A percentile compares a stretch with the other conserved stretches of the same genome.
phyloP scores from a whole-genome alignment of 2,113 vertebrate species.

The Cryptomyrus ogoouensis region DNA sequence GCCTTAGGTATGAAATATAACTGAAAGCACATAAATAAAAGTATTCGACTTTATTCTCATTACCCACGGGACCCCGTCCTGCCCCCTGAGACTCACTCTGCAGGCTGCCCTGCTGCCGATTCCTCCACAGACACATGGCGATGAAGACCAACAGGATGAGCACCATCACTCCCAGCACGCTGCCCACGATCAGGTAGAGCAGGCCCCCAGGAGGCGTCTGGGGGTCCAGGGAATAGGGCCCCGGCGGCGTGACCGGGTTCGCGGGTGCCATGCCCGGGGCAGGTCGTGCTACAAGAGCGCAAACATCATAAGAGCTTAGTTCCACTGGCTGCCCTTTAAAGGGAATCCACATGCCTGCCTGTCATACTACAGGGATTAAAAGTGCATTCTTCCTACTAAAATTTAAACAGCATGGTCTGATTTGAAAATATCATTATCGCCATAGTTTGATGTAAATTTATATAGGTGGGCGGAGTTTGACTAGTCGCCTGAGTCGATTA shows the following conservation, averaged over 20 bases:
- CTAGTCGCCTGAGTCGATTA: not conserved
- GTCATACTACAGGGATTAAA: not conserved
- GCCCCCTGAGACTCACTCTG: slow-evolving; percentile 71
- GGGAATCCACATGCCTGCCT: not conserved
- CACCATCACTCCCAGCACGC: slow-evolving; percentile 84
- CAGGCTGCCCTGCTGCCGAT: slow-evolving; percentile 78
- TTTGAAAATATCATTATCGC: not conserved
- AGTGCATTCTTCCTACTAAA: not conserved
- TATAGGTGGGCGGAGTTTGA: not conserved
- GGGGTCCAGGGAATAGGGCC: slow-evolving; percentile 55
- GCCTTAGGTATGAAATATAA: not conserved
- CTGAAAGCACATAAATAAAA: not conserved
- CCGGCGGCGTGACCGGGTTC: slow-evolving; percentile 69
- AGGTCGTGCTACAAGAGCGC: slow-evolving; percentile 65
- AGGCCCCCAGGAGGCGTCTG: slow-evolving; percentile 61
- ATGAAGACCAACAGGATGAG: slow-evolving; percentile 89
- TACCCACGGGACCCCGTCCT: not conserved
- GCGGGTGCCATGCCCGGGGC: slow-evolving; percentile 58
- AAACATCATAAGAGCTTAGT: not conserved
- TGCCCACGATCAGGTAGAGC: slow-evolving; percentile 87
- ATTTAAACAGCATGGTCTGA: not conserved
- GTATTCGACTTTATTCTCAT: not conserved
- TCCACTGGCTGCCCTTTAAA: no score
- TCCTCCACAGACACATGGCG: slow-evolving; percentile 92
- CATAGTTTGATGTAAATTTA: not conserved